Conservation (phyloP, 2,888 invertebrate species). For the Creontiades dilutus region DNA sequence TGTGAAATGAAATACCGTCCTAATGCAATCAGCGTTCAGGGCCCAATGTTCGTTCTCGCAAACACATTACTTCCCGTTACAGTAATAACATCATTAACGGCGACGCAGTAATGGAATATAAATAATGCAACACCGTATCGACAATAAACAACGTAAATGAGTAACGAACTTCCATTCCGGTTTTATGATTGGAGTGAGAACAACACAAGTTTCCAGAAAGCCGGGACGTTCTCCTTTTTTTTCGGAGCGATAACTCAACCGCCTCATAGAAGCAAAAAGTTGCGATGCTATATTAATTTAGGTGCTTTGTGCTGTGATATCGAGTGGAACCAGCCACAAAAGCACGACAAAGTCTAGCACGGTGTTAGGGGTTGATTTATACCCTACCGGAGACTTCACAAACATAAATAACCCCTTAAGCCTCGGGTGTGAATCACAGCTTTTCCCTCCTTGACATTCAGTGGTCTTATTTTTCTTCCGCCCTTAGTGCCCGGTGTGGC, state of each 20-base stretch:
- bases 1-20: too few species aligned
- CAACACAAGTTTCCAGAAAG: not conserved
- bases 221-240: not conserved
- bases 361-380: not conserved
- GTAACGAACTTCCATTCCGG: not conserved
- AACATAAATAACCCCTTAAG: slow-evolving; percentile 8
- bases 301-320: slow-evolving; percentile 16
- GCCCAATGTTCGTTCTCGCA: too few species aligned
- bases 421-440: not conserved
- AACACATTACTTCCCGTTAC: too few species aligned
- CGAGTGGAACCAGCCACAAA: slow-evolving; percentile 30
- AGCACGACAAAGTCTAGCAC: not conserved
- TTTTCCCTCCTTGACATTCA: not conserved
- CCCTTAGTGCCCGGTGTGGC: too few species aligned
- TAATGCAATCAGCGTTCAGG: too few species aligned
- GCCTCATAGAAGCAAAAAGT: slow-evolving; percentile 8
- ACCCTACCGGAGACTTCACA: not conserved
- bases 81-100: too few species aligned
- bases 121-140: too few species aligned
- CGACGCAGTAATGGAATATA: too few species aligned
- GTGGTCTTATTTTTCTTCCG: not conserved
- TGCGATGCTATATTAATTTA: slow-evolving; percentile 2
- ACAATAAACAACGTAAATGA: too few species aligned
- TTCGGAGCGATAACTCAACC: not conserved
- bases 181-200: not conserved